Conservation (phyloP, 2,113 vertebrate species). For the Neotoma lepida region DNA sequence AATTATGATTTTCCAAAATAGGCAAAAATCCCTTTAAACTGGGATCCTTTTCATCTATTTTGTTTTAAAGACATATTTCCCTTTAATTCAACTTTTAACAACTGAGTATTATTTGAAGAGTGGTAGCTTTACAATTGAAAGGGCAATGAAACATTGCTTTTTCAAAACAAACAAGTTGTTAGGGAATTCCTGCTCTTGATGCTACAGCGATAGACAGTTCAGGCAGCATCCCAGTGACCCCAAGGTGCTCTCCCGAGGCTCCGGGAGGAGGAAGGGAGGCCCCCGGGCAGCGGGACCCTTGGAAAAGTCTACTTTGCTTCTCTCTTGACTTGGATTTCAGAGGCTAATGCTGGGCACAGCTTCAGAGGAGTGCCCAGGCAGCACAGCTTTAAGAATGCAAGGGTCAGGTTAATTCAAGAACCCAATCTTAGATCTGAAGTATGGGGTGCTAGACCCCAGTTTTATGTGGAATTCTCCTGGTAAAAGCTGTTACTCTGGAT, state of each 20-base stretch:
- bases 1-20: slow-evolving; percentile 59
- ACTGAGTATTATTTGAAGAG: slow-evolving; percentile 33
- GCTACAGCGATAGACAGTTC: background rate
- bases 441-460: background rate
- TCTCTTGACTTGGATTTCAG: slow-evolving; percentile 4
- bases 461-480: background rate
- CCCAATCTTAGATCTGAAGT: background rate
- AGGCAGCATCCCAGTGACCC: background rate
- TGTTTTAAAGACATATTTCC: slow-evolving; percentile 49
- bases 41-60: slow-evolving; percentile 58
- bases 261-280: background rate
- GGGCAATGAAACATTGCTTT: slow-evolving; percentile 33
- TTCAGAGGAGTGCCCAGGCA: background rate
- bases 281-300: background rate
- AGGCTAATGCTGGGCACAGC: background rate
- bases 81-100: slow-evolving; percentile 57
- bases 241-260: background rate
- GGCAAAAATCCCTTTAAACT: slow-evolving; percentile 59
- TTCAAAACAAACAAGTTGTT: slow-evolving; percentile 33
- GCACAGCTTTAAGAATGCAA: background rate
- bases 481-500: slow-evolving; percentile 5
- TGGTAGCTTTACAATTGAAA: slow-evolving; percentile 36
- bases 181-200: slow-evolving; percentile 20
- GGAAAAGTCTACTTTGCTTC: slow-evolving; percentile 14
- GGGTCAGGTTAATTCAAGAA: background rate